Conservation (phyloP, 2,888 invertebrate species). For the Branchipolynoe longqiensis region DNA sequence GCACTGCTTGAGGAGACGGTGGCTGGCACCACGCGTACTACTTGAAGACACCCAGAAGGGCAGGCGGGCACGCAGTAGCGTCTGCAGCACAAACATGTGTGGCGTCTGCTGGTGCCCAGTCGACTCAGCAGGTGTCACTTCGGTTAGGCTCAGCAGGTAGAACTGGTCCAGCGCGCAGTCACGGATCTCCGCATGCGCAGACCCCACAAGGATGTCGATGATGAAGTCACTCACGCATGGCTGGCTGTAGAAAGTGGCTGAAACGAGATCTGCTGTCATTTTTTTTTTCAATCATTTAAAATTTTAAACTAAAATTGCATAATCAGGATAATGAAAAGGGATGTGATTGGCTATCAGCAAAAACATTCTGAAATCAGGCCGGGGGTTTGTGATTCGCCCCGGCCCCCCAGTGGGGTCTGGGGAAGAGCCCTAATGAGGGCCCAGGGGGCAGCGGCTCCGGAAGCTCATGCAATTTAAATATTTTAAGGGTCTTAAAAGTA, state of each 20-base stretch:
- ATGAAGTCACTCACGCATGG: constrained; percentile 82
- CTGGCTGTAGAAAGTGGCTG: constrained; percentile 81
- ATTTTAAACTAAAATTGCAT: too few relatives aligned
- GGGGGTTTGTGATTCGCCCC: too few relatives aligned
- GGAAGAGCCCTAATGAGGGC: too few relatives aligned
- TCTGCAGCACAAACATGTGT: constrained; percentile 79
- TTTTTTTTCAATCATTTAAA: too few relatives aligned
- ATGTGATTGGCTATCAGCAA: too few relatives aligned
- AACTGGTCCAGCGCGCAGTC: constrained; percentile 82
- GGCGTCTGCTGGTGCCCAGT: constrained; percentile 72
- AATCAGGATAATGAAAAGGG: too few relatives aligned
- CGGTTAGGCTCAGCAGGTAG: constrained; percentile 79
- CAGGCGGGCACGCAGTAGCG: constrained; percentile 82
- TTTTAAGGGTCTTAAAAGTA: too few relatives aligned
- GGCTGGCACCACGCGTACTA: constrained; percentile 81
- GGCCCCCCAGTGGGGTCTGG: too few relatives aligned
- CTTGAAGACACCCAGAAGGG: constrained; percentile 83
- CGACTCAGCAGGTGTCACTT: constrained; percentile 64
- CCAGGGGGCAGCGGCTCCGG: too few relatives aligned
- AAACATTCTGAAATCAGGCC: too few relatives aligned
- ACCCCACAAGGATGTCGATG: constrained; percentile 83
- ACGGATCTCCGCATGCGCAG: constrained; percentile 80
- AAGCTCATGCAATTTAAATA: too few relatives aligned
- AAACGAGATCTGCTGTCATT: too few relatives aligned
- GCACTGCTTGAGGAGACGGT: constrained; percentile 82